Conservation (phyloP, 2,888 invertebrate species). For the Smittia sp. region DNA sequence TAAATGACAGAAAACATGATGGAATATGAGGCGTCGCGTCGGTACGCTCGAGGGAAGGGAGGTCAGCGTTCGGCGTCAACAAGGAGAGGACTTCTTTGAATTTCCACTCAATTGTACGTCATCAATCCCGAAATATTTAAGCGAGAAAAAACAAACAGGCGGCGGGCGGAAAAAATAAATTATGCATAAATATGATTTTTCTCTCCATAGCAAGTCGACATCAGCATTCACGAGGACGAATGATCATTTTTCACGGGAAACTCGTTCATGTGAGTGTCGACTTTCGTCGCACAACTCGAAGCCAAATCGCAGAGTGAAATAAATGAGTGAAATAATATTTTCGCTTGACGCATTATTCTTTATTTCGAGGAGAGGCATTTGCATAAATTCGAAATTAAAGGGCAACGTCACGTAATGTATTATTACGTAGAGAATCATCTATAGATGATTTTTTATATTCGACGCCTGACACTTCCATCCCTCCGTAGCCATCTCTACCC, state of each 20-base stretch:
- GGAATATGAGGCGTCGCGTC: not conserved
- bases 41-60: no score
- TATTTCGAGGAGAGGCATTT: constrained; percentile 18
- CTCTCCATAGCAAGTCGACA: not conserved
- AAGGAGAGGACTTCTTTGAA: no score
- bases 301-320: not conserved
- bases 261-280: not conserved
- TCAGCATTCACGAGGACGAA: not conserved
- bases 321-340: not conserved
- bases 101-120: not conserved
- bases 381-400: constrained; percentile 21
- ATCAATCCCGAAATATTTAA: not conserved
- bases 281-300: not conserved
- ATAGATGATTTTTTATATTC: not conserved
- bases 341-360: constrained; percentile 19
- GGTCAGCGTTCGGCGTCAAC: no score
- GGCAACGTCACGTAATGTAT: constrained; percentile 24
- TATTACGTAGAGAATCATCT: not conserved
- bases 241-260: constrained; percentile 3
- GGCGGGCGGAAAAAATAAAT: no score
- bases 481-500: not conserved
- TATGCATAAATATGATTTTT: not conserved
- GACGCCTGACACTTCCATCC: not conserved
- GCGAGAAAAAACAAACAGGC: no score
- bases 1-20: not conserved